phyloP scores from a whole-genome alignment of 2,888 invertebrate genomes.

The Chironomus tentans region DNA sequence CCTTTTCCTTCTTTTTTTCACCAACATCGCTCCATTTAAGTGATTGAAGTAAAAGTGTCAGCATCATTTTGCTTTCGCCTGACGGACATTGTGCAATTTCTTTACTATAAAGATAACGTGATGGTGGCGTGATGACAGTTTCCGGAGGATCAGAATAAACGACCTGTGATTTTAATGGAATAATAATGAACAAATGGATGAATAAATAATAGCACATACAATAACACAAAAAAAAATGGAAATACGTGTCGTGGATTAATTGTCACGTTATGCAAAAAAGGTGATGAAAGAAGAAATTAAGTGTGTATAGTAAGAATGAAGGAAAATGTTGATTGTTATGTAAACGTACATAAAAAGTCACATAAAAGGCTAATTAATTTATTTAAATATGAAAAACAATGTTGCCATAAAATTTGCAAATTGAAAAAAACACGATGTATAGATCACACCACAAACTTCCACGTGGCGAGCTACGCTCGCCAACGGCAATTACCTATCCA shows the following conservation, averaged over 20 bases:
- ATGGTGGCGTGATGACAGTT: not conserved
- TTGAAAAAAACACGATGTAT: too few species aligned
- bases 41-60: slow-evolving; percentile 38
- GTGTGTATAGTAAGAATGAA: too few species aligned
- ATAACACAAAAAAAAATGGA: not conserved
- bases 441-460: too few species aligned
- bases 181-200: slow-evolving; percentile 7
- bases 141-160: slow-evolving; percentile 13
- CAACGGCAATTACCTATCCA: too few species aligned
- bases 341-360: not conserved
- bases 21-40: slow-evolving; percentile 39
- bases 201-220: not conserved
- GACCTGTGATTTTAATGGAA: not conserved
- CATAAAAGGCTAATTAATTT: too few species aligned
- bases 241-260: not conserved
- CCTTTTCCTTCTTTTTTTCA: slow-evolving; percentile 36
- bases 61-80: slow-evolving; percentile 37
- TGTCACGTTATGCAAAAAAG: not conserved
- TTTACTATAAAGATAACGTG: slow-evolving; percentile 26
- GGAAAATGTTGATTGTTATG: not conserved
- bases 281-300: not conserved
- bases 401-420: too few species aligned
- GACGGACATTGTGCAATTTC: slow-evolving; percentile 35
- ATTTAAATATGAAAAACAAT: too few species aligned
- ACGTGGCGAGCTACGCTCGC: too few species aligned